Percentiles rank a stretch among this genome's conserved stretches.
Evolutionary conservation across 2,113 vertebrate species (phyloP).

Genomic region (Tichodroma muraria): DNA sequence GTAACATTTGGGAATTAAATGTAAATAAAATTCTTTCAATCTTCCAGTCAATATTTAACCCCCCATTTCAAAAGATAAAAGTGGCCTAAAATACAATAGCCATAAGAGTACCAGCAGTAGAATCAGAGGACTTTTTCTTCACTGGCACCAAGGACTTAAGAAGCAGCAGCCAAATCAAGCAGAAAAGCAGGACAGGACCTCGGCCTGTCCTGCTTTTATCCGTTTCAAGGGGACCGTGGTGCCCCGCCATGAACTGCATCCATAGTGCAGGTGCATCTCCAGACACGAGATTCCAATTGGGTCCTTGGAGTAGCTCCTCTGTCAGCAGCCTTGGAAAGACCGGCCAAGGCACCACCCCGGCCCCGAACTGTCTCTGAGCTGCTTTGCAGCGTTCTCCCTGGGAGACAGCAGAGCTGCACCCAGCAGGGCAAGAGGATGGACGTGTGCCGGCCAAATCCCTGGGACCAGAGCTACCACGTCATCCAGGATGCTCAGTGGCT

Average conservation of each 20-base stretch:
- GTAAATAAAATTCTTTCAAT: neutral
- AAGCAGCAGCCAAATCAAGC: neutral
- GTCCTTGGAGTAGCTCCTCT: neutral
- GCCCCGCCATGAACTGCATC: neutral
- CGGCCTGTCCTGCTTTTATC: neutral
- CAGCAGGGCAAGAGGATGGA: neutral
- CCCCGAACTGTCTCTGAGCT: accelerated
- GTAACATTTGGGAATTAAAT: slow-evolving; percentile 15
- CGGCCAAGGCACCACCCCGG: accelerated
- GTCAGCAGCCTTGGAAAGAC: neutral
- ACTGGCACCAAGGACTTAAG: neutral
- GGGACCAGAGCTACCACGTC: accelerated
- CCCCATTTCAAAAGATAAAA: neutral
- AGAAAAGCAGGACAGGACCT: neutral
- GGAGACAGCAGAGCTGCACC: neutral
- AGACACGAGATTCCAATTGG: neutral
- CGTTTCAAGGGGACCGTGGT: neutral
- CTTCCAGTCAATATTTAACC: neutral
- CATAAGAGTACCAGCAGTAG: neutral
- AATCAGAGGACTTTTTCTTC: neutral
- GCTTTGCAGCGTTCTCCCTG: accelerated
- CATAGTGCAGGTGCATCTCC: accelerated
- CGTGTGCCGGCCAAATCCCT: accelerated
- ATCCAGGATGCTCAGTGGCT: accelerated
- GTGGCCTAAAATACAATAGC: neutral